Evolutionary conservation across 1,140 invertebrate genomes (phyloP).

Genomic region (Himalopsyche phryganea): DNA sequence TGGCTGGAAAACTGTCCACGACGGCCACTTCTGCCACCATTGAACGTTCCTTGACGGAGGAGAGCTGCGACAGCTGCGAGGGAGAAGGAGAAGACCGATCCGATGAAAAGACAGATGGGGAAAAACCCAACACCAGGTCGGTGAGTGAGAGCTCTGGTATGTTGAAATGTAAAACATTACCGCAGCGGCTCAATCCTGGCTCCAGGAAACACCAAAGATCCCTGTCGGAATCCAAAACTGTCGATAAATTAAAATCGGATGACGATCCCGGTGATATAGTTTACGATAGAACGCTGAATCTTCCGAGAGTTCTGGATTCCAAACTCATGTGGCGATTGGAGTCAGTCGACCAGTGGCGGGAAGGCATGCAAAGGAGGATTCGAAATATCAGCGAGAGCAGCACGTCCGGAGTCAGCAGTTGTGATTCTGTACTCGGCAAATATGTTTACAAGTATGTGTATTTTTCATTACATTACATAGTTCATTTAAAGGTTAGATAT

Average conservation of each 20-base stretch:
- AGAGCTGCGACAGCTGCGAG: conserved; percentile 17
- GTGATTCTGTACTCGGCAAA: conserved; percentile 64
- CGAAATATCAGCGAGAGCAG: conserved; percentile 68
- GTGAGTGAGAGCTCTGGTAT: conserved; percentile 30
- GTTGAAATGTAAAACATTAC: conserved; percentile 55
- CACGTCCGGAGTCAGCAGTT: conserved; percentile 74
- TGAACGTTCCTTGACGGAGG: conserved; percentile 31
- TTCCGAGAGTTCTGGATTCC: no score
- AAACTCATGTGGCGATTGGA: conserved; percentile 43
- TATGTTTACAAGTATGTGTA: conserved; percentile 49
- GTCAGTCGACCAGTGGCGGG: conserved; percentile 46
- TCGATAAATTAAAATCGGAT: conserved; percentile 42
- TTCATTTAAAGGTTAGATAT: no score
- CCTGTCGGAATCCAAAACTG: conserved; percentile 63
- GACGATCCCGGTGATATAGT: conserved; percentile 38
- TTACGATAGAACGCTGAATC: conserved; percentile 38
- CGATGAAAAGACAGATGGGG: not conserved
- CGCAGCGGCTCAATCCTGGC: conserved; percentile 46
- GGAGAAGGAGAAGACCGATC: conserved; percentile 6
- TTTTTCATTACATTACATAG: no score
- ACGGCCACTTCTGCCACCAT: conserved; percentile 13
- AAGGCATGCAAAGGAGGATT: conserved; percentile 43
- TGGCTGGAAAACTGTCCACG: conserved; percentile 1
- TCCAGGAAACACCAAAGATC: conserved; percentile 54
- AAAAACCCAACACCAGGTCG: conserved; percentile 6